phyloP scores from a whole-genome alignment of 2,797 vertebrate species.

The Hyperoplus immaculatus region DNA sequence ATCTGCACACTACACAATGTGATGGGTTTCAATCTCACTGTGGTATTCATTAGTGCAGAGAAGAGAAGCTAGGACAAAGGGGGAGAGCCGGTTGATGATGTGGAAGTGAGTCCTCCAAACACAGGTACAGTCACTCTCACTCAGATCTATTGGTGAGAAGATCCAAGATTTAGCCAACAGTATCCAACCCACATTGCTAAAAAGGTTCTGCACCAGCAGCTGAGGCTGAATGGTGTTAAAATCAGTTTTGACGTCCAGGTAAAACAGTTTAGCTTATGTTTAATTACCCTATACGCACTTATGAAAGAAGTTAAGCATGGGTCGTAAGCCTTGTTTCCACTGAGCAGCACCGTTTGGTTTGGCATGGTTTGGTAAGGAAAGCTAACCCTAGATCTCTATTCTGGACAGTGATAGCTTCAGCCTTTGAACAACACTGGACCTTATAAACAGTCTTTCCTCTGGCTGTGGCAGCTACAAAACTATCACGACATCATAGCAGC shows the following conservation, averaged over 20 bases:
- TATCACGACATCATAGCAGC: too few relatives aligned
- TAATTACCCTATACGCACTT: not conserved
- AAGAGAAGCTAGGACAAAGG: too few relatives aligned
- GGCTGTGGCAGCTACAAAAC: too few relatives aligned
- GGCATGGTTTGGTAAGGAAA: too few relatives aligned
- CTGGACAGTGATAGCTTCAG: too few relatives aligned
- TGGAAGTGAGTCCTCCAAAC: not conserved
- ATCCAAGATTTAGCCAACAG: not conserved
- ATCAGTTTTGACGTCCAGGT: not conserved
- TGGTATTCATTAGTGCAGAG: too few relatives aligned
- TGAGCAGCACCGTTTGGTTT: too few relatives aligned
- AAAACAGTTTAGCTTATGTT: not conserved
- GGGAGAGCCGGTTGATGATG: not conserved
- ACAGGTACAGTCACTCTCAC: not conserved
- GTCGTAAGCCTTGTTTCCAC: too few relatives aligned
- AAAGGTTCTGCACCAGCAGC: not conserved
- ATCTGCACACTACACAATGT: not conserved
- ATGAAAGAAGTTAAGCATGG: too few relatives aligned
- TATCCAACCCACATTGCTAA: not conserved
- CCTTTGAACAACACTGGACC: too few relatives aligned
- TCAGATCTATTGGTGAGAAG: not conserved
- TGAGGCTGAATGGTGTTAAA: not conserved
- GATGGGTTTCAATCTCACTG: not conserved
- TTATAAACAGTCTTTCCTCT: too few relatives aligned
- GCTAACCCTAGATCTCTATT: too few relatives aligned